A percentile compares a stretch with the other conserved stretches of the same genome.
phyloP scores from a whole-genome alignment of 2,888 invertebrate genomes.

The Caenorhabditis angaria region DNA sequence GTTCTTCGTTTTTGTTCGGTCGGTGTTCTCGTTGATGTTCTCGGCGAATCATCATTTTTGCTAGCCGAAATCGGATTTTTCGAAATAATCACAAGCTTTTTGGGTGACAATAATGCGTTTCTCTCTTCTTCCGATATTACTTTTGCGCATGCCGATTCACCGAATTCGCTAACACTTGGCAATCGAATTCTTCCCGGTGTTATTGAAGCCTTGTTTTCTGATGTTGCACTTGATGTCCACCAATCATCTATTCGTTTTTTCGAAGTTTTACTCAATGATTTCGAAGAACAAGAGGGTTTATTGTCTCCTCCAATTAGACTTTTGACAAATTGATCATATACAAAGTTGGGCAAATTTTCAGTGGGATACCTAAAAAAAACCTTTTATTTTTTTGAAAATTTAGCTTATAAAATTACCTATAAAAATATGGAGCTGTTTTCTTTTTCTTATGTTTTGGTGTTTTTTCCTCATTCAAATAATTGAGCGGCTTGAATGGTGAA shows the following conservation, averaged over 20 bases:
- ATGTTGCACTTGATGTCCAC: constrained; percentile 17
- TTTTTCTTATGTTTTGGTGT: constrained; percentile 8
- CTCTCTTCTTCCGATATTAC: constrained; percentile 30
- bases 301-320: constrained; percentile 21
- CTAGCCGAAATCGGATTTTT: background rate
- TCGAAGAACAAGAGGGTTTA: background rate
- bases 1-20: constrained; percentile 24
- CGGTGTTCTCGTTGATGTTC: constrained; percentile 3
- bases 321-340: constrained; percentile 27
- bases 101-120: constrained; percentile 23
- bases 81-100: constrained; percentile 27
- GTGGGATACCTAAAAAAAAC: constrained; percentile 32
- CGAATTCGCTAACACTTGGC: constrained; percentile 45
- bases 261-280: constrained; percentile 24
- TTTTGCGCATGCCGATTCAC: constrained; percentile 40
- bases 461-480: background rate
- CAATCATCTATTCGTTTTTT: constrained; percentile 34
- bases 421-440: constrained; percentile 18
- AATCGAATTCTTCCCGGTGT: background rate
- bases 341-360: constrained; percentile 31
- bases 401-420: constrained; percentile 10
- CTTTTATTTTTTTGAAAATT: background rate
- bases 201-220: background rate
- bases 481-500: background rate
- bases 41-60: background rate